These are phyloP conservation scores for Physella acuta DNA, from an alignment of 1,140 invertebrate species.

Conservation along the genomic window DNA sequence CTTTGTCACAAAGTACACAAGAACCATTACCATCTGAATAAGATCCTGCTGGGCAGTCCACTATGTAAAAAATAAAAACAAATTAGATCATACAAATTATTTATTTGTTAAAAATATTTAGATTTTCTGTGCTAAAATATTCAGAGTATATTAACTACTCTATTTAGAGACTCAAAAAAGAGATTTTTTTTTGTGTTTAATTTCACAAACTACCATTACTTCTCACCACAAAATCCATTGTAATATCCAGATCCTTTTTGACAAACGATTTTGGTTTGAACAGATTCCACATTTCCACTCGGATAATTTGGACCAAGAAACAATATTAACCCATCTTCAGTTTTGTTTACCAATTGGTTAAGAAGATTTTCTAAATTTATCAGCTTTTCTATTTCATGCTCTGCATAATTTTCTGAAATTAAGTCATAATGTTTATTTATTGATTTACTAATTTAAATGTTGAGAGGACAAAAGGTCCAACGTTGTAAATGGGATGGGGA, in stretches of 20 bases:
- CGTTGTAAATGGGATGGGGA: too few relatives aligned
- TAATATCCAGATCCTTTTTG: not conserved
- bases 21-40: constrained; percentile 7
- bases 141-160: not conserved
- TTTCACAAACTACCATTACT: not conserved
- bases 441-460: too few relatives aligned
- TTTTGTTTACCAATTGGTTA: too few relatives aligned
- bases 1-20: constrained; percentile 1
- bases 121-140: not conserved
- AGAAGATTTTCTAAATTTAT: too few relatives aligned
- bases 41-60: constrained; percentile 11
- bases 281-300: not conserved
- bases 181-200: not conserved
- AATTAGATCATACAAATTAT: not conserved
- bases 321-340: too few relatives aligned
- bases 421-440: too few relatives aligned
- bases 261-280: not conserved
- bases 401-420: too few relatives aligned
- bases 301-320: too few relatives aligned
- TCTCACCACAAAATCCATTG: not conserved
- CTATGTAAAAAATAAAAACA: not conserved
- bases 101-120: not conserved
- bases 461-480: too few relatives aligned
- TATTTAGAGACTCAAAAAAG: not conserved
- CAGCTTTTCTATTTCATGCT: too few relatives aligned